phyloP scores from a whole-genome alignment of 2,113 vertebrate genomes.

The Agelaius phoeniceus region DNA sequence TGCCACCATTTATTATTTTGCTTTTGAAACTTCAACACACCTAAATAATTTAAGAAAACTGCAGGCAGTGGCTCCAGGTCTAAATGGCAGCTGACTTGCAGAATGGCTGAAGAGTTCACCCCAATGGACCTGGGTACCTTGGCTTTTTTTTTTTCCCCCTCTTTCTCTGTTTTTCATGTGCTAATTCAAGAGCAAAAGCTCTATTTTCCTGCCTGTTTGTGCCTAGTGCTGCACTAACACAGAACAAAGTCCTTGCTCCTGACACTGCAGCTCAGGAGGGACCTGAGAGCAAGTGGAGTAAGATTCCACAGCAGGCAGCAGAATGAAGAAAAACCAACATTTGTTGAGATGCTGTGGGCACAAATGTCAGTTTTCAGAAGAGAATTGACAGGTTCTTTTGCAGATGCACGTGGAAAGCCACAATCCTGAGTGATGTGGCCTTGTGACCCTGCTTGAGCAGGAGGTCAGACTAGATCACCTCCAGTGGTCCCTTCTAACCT shows the following conservation, averaged over 20 bases:
- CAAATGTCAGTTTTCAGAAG: neutral
- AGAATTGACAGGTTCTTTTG: neutral
- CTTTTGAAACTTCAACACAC: neutral
- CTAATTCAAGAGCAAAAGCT: neutral
- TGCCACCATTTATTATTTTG: neutral
- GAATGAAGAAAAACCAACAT: neutral
- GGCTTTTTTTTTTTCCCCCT: neutral
- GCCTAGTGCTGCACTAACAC: neutral
- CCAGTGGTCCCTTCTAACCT: neutral
- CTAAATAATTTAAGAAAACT: neutral
- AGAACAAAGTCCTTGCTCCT: neutral
- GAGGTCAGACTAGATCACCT: neutral
- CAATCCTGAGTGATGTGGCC: neutral
- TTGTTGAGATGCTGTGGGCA: neutral
- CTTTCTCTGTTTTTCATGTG: neutral
- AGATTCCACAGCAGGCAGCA: neutral
- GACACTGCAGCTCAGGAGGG: neutral
- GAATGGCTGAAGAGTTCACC: neutral
- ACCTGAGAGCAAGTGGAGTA: neutral
- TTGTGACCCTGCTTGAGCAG: neutral
- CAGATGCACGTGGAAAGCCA: neutral
- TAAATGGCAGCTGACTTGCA: neutral
- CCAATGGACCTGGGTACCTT: accelerated
- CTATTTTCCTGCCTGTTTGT: neutral
- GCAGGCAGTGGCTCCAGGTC: neutral